A percentile compares a stretch with the other conserved stretches of the same genome.
phyloP scores from a whole-genome alignment of 2,888 invertebrate genomes.

The Cylindroiulus punctatus region DNA sequence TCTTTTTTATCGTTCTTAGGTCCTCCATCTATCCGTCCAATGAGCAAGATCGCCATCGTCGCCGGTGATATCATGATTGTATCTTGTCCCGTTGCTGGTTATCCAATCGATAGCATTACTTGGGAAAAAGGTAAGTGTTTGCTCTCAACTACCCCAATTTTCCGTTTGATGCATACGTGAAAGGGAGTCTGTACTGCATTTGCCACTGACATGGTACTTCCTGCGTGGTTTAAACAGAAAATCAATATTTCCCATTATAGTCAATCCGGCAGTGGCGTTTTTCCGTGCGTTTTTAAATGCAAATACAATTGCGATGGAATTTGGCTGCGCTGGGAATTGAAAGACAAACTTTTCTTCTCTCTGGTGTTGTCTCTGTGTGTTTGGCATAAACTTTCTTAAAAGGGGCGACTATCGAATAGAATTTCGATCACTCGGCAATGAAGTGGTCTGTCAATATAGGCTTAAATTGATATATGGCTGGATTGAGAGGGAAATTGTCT shows the following conservation, averaged over 20 bases:
- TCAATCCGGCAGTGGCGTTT: conserved; percentile 15
- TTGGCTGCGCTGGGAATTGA: conserved; percentile 19
- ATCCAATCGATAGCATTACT: conserved; percentile 81
- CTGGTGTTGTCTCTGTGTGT: background rate
- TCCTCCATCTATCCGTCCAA: conserved; percentile 80
- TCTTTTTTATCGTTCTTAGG: conserved; percentile 65
- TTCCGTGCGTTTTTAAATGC: background rate
- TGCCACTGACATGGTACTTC: background rate
- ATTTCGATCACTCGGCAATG: conserved; percentile 26
- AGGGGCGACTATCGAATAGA: background rate
- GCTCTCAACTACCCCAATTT: conserved; percentile 39
- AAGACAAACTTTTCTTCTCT: conserved; percentile 17
- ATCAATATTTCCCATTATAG: conserved; percentile 26
- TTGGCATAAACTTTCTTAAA: conserved; percentile 27
- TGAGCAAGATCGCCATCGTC: conserved; percentile 83
- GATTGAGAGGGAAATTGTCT: background rate
- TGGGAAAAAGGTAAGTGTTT: conserved; percentile 75
- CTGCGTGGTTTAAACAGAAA: background rate
- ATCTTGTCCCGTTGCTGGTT: conserved; percentile 84
- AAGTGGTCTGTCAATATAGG: conserved; percentile 32
- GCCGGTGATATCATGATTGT: conserved; percentile 79
- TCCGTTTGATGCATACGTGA: background rate
- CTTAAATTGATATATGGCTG: background rate
- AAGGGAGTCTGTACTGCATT: background rate
- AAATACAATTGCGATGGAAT: conserved; percentile 32